These are phyloP conservation scores for Keiferia lycopersicella DNA, from an alignment of 2,888 invertebrate genomes.

Conservation along the genomic window DNA sequence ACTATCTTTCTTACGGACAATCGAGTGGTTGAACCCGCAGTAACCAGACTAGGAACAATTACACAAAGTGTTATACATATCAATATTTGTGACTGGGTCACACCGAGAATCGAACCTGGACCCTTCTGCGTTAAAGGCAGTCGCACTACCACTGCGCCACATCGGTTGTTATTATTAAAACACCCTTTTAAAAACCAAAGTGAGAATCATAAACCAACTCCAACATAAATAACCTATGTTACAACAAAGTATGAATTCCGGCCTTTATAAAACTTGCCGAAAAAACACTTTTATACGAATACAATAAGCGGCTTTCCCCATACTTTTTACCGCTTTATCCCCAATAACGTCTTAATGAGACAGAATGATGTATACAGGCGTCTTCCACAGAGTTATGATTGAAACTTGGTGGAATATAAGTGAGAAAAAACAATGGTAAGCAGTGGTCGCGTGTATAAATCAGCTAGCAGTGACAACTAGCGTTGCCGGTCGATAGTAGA, in stretches of 20 bases:
- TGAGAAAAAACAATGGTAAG: conserved; percentile 40
- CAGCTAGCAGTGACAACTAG: conserved; percentile 34
- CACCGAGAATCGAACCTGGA: no score
- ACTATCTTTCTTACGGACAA: no score
- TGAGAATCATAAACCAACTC: conserved; percentile 18
- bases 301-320: conserved; percentile 29
- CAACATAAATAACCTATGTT: conserved; percentile 19
- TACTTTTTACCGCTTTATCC: conserved; percentile 33
- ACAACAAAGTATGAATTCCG: conserved; percentile 15
- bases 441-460: conserved; percentile 39
- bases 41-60: no score
- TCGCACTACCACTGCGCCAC: no score
- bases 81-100: no score
- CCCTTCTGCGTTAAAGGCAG: no score
- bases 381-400: conserved; percentile 34
- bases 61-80: no score
- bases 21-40: no score
- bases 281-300: conserved; percentile 23
- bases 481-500: no score
- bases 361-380: conserved; percentile 43
- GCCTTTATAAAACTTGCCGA: conserved; percentile 2
- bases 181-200: conserved; percentile 15
- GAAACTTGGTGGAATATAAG: conserved; percentile 28
- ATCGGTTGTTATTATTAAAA: no score
- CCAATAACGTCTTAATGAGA: conserved; percentile 49